Evolutionary conservation across 2,113 vertebrate species (phyloP).

Genomic region (Azemiops feae): DNA sequence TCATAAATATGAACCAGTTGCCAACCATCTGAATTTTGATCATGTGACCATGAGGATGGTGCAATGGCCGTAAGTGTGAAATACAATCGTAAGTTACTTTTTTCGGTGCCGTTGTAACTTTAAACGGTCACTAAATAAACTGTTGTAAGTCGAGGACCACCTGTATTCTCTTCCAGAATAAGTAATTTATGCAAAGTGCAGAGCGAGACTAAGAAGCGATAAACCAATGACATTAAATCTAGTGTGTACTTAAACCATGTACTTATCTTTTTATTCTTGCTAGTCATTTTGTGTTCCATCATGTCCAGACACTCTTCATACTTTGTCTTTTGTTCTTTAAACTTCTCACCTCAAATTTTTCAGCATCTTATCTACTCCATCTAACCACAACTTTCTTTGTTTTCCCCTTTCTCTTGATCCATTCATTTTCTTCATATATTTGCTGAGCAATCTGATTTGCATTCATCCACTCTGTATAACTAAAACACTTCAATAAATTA

Average conservation of each 20-base stretch:
- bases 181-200: not conserved
- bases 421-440: not conserved
- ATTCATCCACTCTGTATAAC: not conserved
- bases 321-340: not conserved
- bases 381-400: not conserved
- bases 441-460: not conserved
- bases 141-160: not conserved
- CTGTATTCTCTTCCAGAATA: not conserved
- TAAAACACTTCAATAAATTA: not conserved
- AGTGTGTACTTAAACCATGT: not conserved
- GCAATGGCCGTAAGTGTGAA: not conserved
- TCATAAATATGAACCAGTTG: not conserved
- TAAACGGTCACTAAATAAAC: not conserved
- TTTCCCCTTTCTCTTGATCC: not conserved
- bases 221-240: not conserved
- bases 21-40: not conserved
- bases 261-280: not conserved
- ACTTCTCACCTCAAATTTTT: not conserved
- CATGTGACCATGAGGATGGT: not conserved
- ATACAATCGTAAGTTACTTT: not conserved
- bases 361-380: not conserved
- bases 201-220: not conserved
- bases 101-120: not conserved
- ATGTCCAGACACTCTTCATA: not conserved
- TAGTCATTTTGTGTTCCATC: not conserved